Percentiles rank a stretch among this genome's conserved stretches.
Conservation (phyloP, 2,113 vertebrate genomes). For the Passer domesticus region DNA sequence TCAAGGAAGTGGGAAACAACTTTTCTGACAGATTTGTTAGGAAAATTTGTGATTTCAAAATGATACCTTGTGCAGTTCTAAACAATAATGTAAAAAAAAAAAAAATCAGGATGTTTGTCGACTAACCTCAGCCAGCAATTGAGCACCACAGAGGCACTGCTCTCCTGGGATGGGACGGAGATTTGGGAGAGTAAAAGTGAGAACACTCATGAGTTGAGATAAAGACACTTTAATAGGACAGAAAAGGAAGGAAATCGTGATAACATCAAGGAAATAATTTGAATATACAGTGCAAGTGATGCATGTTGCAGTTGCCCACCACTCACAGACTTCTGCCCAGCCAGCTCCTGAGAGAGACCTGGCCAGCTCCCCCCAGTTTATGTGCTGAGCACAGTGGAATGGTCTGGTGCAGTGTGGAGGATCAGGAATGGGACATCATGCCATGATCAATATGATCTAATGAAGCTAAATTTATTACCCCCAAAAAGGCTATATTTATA, state of each 20-base stretch:
- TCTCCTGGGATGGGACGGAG: not conserved
- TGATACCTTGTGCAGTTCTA: not conserved
- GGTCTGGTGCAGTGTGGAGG: too few species aligned
- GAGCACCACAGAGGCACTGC: not conserved
- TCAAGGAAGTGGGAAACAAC: not conserved
- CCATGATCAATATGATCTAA: too few species aligned
- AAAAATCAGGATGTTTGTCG: not conserved
- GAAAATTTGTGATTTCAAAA: not conserved
- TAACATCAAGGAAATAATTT: not conserved
- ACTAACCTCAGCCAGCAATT: not conserved
- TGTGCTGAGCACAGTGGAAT: not conserved
- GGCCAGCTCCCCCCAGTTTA: not conserved
- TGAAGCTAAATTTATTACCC: too few species aligned
- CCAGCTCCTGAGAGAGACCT: not conserved
- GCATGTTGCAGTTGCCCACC: not conserved
- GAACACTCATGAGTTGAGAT: not conserved
- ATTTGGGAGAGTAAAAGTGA: not conserved
- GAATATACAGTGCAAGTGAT: not conserved
- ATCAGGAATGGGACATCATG: too few species aligned
- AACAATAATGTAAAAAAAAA: not conserved
- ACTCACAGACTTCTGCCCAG: not conserved
- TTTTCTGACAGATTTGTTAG: not conserved
- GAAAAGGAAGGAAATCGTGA: not conserved
- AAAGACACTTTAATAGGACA: not conserved
- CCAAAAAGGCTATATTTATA: too few species aligned